A percentile compares a stretch with the other conserved stretches of the same genome.
These are phyloP conservation scores for Lithophane ornitopus DNA, from an alignment of 2,888 invertebrate genomes.

Conservation along the genomic window DNA sequence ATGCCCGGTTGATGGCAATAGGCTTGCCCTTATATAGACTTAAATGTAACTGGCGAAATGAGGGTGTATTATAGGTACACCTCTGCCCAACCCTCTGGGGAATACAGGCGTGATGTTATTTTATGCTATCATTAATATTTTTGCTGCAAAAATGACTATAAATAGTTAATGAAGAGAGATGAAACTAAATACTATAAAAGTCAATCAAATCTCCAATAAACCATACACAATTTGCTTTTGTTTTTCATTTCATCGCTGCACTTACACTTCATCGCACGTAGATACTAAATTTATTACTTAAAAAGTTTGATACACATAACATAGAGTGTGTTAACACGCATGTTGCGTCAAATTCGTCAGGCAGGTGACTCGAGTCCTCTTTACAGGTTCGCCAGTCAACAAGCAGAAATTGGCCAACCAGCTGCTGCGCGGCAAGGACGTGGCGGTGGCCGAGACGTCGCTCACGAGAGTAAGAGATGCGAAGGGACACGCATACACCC, in stretches of 20 bases:
- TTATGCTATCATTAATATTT: constrained; percentile 10
- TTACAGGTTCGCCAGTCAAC: constrained; percentile 95
- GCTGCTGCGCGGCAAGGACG: constrained; percentile 92
- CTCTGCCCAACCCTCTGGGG: too few species aligned
- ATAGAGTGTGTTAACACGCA: constrained; percentile 37
- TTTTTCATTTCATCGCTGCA: constrained; percentile 29
- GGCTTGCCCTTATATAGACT: too few species aligned
- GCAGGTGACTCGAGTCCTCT: constrained; percentile 77
- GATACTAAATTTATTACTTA: background rate
- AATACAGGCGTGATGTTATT: too few species aligned
- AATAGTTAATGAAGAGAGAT: background rate
- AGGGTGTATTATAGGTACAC: too few species aligned
- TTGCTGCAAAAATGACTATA: constrained; percentile 1
- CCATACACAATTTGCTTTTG: constrained; percentile 29
- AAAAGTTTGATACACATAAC: constrained; percentile 25
- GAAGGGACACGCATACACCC: constrained; percentile 73
- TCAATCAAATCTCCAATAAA: constrained; percentile 11
- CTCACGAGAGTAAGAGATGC: constrained; percentile 94
- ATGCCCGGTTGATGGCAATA: too few species aligned
- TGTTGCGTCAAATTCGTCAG: constrained; percentile 68
- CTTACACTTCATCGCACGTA: constrained; percentile 41
- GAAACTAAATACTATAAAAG: background rate
- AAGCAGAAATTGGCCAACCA: constrained; percentile 95
- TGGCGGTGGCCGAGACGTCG: constrained; percentile 94
- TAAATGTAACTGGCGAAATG: too few species aligned